A percentile compares a stretch with the other conserved stretches of the same genome.
These are phyloP conservation scores for Epizoanthus ramosus DNA, from an alignment of 92 coral and sea anemone genomes.

Conservation along the genomic window DNA sequence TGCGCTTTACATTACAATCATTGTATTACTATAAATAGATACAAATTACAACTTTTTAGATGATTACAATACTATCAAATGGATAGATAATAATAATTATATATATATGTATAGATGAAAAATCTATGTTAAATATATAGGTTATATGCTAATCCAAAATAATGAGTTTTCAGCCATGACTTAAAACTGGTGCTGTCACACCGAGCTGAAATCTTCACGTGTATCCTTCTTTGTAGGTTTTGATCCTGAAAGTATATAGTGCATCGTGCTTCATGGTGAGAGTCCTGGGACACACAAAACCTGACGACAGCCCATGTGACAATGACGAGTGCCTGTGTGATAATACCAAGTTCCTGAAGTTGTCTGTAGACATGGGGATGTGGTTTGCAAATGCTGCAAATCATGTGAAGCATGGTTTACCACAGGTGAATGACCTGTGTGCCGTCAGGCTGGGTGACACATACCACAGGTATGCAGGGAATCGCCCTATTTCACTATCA, in stretches of 20 bases:
- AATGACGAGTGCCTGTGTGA: constrained; percentile 51
- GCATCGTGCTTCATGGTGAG: constrained; percentile 87
- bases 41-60: too few species aligned
- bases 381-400: constrained; percentile 75
- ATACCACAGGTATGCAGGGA: constrained; percentile 67
- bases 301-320: constrained; percentile 35
- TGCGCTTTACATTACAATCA: too few species aligned
- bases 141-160: too few species aligned
- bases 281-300: constrained; percentile 76
- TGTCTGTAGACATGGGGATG: constrained; percentile 76
- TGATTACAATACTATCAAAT: too few species aligned
- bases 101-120: too few species aligned
- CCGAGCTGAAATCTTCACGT: not conserved
- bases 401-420: constrained; percentile 65
- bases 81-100: too few species aligned
- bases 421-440: constrained; percentile 71
- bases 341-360: constrained; percentile 74
- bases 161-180: too few species aligned
- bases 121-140: too few species aligned
- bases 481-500: not conserved
- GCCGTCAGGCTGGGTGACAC: constrained; percentile 60
- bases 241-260: constrained; percentile 70
- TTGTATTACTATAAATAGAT: too few species aligned
- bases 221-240: constrained; percentile 52
- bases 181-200: not conserved